A percentile compares a stretch with the other conserved stretches of the same genome.
phyloP scores from a whole-genome alignment of 2,113 vertebrate genomes.

The Erinaceus europaeus region DNA sequence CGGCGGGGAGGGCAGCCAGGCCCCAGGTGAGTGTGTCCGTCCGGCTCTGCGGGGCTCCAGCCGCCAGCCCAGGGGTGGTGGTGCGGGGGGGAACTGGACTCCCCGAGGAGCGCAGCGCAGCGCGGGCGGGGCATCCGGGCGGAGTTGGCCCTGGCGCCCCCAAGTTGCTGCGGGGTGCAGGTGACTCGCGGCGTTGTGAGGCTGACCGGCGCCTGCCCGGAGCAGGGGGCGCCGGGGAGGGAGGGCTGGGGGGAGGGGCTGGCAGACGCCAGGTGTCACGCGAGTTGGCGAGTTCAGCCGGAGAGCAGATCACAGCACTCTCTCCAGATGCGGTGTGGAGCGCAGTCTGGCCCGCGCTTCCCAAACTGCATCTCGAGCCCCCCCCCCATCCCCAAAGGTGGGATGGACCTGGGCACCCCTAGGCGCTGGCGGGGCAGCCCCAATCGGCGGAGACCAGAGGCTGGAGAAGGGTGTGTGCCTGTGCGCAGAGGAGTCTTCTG shows the following conservation, averaged over 20 bases:
- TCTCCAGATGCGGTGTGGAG: background rate
- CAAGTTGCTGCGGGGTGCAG: conserved; percentile 48
- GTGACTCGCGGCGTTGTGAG: background rate
- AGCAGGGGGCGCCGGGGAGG: background rate
- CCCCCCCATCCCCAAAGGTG: too few relatives aligned
- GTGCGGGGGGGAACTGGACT: background rate
- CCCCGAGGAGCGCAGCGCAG: background rate
- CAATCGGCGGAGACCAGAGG: background rate
- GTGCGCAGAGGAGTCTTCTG: background rate
- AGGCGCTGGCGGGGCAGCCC: background rate
- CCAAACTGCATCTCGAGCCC: fast-evolving
- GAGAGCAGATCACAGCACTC: background rate
- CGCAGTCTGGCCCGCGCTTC: background rate
- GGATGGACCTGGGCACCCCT: too few relatives aligned
- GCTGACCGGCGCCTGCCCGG: background rate
- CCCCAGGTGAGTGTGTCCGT: conserved; percentile 71
- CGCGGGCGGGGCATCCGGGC: background rate
- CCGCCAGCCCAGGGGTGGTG: background rate
- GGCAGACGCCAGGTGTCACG: background rate
- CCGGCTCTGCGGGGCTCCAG: background rate
- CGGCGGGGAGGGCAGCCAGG: conserved; percentile 17
- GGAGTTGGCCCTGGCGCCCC: background rate
- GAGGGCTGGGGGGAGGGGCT: background rate
- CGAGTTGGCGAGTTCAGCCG: background rate
- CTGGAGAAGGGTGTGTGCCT: background rate